Evolutionary conservation across 2,113 vertebrate genomes (phyloP).

Genomic region (Psilopogon haemacephalus): DNA sequence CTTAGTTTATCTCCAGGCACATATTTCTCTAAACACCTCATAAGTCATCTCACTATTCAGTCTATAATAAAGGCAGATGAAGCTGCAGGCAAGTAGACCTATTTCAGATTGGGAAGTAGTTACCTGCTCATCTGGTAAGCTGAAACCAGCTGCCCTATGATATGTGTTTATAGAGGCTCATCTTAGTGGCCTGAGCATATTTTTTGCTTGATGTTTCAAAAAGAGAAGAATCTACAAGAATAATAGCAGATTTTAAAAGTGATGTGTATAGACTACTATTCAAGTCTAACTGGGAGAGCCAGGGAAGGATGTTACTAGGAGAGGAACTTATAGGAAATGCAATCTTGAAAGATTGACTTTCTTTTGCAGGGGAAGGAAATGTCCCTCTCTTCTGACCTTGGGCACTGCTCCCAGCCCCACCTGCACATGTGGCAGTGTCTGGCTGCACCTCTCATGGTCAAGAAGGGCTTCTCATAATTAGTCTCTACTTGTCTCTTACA

Average conservation of each 20-base stretch:
- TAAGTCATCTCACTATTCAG: neutral
- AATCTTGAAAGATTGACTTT: neutral
- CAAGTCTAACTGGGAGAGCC: neutral
- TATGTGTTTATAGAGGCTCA: neutral
- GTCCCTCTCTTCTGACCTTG: neutral
- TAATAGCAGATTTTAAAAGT: neutral
- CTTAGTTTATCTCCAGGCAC: neutral
- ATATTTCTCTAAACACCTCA: rapidly evolving
- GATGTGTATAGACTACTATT: neutral
- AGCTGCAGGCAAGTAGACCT: neutral
- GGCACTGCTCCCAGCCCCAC: rapidly evolving
- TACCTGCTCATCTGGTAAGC: rapidly evolving
- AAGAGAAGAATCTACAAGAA: neutral
- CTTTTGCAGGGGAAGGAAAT: neutral
- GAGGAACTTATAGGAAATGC: neutral
- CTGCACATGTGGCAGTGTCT: neutral
- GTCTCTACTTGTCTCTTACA: neutral
- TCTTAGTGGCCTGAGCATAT: neutral
- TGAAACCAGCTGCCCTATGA: neutral
- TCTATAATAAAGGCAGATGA: neutral
- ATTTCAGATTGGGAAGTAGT: neutral
- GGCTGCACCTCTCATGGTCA: neutral
- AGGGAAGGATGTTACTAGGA: neutral
- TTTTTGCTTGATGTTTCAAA: neutral
- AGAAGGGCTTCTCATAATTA: neutral